phyloP scores from a whole-genome alignment of 2,113 vertebrate species.

The Anolis sagrei region DNA sequence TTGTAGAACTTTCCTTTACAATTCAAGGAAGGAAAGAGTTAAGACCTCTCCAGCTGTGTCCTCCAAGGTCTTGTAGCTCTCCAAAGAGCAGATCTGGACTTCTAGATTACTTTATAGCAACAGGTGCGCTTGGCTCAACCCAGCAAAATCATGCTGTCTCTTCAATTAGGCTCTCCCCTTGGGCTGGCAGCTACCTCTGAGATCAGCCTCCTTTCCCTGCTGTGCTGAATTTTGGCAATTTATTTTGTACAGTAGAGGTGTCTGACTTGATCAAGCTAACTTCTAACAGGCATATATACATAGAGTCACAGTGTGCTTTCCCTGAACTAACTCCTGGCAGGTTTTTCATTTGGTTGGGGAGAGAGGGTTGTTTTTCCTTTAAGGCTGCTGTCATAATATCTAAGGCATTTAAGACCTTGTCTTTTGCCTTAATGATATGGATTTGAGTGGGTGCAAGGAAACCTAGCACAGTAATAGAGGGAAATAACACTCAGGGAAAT shows the following conservation, averaged over 20 bases:
- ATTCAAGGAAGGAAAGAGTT: not conserved
- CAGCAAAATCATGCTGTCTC: conserved; percentile 41
- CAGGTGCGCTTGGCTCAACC: conserved; percentile 50
- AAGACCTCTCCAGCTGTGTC: not conserved
- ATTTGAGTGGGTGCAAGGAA: not conserved
- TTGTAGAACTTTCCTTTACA: not conserved
- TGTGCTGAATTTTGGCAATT: conserved; percentile 46
- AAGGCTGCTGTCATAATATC: not conserved
- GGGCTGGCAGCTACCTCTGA: conserved; percentile 61
- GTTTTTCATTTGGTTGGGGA: not conserved
- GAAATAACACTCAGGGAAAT: not conserved
- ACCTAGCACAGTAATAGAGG: not conserved
- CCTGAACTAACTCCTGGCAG: not conserved
- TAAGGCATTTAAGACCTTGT: too few species aligned
- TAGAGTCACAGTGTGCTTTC: not conserved
- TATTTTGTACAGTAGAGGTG: conserved; percentile 52
- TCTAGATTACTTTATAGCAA: conserved; percentile 48
- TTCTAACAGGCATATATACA: not conserved
- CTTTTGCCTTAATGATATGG: not conserved
- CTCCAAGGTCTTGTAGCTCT: conserved; percentile 3
- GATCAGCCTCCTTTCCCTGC: conserved; percentile 52
- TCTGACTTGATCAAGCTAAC: conserved; percentile 48
- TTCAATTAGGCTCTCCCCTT: conserved; percentile 53
- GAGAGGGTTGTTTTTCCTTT: too few species aligned
- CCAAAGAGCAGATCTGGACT: conserved; percentile 16